A percentile compares a stretch with the other conserved stretches of the same genome.
Evolutionary conservation across 2,797 vertebrate genomes (phyloP).

Genomic region (Rhodeus uyekii): DNA sequence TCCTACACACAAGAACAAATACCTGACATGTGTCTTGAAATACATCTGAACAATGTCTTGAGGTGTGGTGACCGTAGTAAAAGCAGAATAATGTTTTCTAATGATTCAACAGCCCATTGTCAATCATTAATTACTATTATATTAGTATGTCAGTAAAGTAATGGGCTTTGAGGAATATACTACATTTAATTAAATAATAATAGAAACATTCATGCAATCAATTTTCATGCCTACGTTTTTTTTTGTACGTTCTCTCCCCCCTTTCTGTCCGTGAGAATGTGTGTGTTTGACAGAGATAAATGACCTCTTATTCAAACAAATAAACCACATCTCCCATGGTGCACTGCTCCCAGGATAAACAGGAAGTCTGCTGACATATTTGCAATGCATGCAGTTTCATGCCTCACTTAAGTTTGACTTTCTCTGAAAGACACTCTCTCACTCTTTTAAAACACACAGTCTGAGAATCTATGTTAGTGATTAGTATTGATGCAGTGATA

Average conservation of each 20-base stretch:
- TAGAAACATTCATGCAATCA: background rate
- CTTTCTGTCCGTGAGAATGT: slow-evolving; percentile 2
- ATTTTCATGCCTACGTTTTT: background rate
- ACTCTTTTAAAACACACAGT: background rate
- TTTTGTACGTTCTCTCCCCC: background rate
- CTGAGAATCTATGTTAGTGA: background rate
- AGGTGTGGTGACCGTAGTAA: no score
- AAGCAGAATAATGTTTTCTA: no score
- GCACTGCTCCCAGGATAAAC: slow-evolving; percentile 68
- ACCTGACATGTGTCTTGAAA: no score
- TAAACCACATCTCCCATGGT: slow-evolving; percentile 78
- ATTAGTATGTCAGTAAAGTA: background rate
- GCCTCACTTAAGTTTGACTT: slow-evolving; percentile 62
- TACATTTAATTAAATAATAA: background rate
- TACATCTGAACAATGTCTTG: no score
- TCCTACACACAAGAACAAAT: no score
- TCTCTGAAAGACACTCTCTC: slow-evolving; percentile 7
- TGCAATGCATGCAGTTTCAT: slow-evolving; percentile 67
- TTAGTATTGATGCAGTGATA: background rate
- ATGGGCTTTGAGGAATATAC: background rate
- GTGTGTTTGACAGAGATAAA: slow-evolving; percentile 69
- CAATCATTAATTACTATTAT: no score
- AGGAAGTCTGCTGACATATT: slow-evolving; percentile 69
- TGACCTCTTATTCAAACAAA: slow-evolving; percentile 67
- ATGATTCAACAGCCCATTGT: no score